Conservation (phyloP, 2,797 vertebrate genomes). For the Arctocebus calabarensis region DNA sequence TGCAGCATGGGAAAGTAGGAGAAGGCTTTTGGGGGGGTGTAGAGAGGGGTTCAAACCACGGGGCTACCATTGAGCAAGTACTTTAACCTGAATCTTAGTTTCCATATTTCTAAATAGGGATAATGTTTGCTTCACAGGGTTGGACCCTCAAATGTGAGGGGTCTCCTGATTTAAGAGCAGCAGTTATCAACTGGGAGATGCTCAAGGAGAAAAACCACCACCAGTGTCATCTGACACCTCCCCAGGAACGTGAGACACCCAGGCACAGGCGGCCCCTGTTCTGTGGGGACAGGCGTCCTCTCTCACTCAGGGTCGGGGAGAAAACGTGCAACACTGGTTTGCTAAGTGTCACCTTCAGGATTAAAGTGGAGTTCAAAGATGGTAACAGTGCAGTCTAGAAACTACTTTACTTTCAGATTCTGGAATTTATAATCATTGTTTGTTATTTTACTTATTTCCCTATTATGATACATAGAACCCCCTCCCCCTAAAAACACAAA, state of each 20-base stretch:
- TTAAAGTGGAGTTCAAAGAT: neutral
- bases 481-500: neutral
- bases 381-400: neutral
- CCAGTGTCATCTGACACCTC: neutral
- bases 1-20: neutral
- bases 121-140: neutral
- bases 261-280: neutral
- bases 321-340: neutral
- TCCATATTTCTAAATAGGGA: neutral
- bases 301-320: neutral
- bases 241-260: neutral
- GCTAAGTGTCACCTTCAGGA: no score
- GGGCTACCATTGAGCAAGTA: neutral
- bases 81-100: neutral
- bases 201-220: neutral
- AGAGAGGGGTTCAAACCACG: neutral
- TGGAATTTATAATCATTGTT: neutral
- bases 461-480: neutral
- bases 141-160: no score
- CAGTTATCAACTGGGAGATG: neutral
- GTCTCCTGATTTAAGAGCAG: neutral
- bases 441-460: neutral
- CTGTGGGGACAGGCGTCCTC: neutral
- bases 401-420: neutral
- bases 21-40: neutral